Evolutionary conservation across 2,797 vertebrate genomes (phyloP).

Genomic region (Glyptemys insculpta): DNA sequence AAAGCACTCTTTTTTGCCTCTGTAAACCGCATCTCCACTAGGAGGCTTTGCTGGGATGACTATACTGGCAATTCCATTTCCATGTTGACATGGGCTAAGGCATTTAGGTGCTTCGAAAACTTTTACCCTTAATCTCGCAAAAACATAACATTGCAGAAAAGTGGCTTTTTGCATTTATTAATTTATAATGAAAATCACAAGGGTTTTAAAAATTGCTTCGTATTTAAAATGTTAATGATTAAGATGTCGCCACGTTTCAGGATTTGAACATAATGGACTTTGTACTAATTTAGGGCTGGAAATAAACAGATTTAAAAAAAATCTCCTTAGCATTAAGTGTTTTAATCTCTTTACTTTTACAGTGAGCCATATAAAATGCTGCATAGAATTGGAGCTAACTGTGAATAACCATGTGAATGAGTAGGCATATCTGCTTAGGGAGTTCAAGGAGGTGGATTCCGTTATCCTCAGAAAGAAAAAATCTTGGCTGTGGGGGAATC

Average conservation of each 20-base stretch:
- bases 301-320: constrained; percentile 28
- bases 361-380: not conserved
- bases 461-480: not conserved
- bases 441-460: not conserved
- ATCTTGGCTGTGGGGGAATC: not conserved
- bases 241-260: not conserved
- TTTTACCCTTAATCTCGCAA: not conserved
- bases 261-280: not conserved
- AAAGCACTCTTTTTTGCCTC: not conserved
- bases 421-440: not conserved
- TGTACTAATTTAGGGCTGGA: not conserved
- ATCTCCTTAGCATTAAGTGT: not conserved
- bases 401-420: not conserved
- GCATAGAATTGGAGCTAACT: not conserved
- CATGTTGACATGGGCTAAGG: not conserved
- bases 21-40: not conserved
- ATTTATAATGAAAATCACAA: not conserved
- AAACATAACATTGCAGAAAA: not conserved
- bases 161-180: constrained; percentile 11
- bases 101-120: not conserved
- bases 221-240: not conserved
- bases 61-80: not conserved
- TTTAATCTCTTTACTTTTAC: constrained; percentile 10
- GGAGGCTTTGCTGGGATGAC: not conserved
- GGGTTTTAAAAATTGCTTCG: not conserved